Base-by-base conservation (phyloP, 1,140 invertebrate species). In the Drosophila burlai region DNA sequence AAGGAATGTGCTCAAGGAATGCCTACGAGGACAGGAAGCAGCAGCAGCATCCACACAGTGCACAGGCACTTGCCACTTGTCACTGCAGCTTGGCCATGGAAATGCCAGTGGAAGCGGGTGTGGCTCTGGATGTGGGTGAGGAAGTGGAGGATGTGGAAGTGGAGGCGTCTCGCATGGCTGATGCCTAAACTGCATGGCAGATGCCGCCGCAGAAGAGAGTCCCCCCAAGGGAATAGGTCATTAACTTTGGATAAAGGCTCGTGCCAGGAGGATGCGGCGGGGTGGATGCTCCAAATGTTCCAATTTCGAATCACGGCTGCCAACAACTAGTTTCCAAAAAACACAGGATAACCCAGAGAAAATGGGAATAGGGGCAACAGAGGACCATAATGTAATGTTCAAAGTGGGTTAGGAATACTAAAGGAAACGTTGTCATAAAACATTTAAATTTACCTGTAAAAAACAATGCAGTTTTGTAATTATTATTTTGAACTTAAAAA, bases 201-300 rank as follows among this genome's bases (percentile, higher is more conserved):
- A 57, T 76, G 81, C 59, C 76, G 81, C 62, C 76, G 34, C 38
- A 24, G 36, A 11, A 65, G 40, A 24, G 36, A 13, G 15, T 0
- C 54, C 54, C 21, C 57, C 68, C 68, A 54, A 49, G 45, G 47
- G 60, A 63, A 81, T 60, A 78, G 76, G 81, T 83, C 80, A 83
- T 83, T 83, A 79, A 79, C 80, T 83, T 69, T 49, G 55, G 47
- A 36, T 21, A 58, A 57, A 57, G 36, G 54, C 54, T n/a, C 13
- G 34, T 21, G 46, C 34, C 58, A 62, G 40, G 16, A 42, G 29
- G n/a, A 13, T 5, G 18, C n/a, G 3, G 38, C 26, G 38, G 26
- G 58, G 26, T 16, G 38, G 26, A 34, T 24, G 54, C 21, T 24
- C 42, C 7, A 65, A 65, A 65, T 65, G 54, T 26, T 57, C 54